These are phyloP conservation scores for Corythornis vintsioides DNA, from an alignment of 2,113 vertebrate species.

Conservation along the genomic window DNA sequence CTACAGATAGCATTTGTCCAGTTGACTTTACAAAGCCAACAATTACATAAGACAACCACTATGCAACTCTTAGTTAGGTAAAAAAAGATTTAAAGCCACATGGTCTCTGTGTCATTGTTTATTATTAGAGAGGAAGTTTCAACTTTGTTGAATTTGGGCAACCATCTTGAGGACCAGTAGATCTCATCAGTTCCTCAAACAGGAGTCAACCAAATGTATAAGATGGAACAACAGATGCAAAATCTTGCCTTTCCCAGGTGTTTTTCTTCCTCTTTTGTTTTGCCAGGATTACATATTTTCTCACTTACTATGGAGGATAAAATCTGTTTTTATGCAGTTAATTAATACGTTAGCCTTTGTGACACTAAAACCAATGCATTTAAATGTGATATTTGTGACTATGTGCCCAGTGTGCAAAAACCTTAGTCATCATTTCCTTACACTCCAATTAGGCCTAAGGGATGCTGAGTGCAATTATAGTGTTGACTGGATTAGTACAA, in stretches of 20 bases:
- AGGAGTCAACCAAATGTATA: not conserved
- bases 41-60: slow-evolving; percentile 12
- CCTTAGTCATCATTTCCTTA: not conserved
- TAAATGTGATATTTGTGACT: slow-evolving; percentile 49
- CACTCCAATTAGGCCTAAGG: slow-evolving; percentile 10
- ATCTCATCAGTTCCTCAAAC: not conserved
- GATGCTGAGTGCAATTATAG: not conserved
- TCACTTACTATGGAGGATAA: not conserved
- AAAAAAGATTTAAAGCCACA: slow-evolving; percentile 15
- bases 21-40: slow-evolving; percentile 5
- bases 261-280: slow-evolving; percentile 28
- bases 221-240: not conserved
- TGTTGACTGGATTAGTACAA: not conserved
- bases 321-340: not conserved
- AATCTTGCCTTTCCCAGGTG: not conserved
- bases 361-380: slow-evolving; percentile 46
- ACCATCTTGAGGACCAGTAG: not conserved
- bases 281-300: not conserved
- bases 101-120: not conserved
- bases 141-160: not conserved
- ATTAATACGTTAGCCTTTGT: not conserved
- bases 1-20: not conserved
- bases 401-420: not conserved
- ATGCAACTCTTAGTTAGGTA: not conserved
- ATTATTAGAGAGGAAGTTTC: not conserved